Conservation (phyloP, 2,888 invertebrate species). For the Xestia xanthographa region DNA sequence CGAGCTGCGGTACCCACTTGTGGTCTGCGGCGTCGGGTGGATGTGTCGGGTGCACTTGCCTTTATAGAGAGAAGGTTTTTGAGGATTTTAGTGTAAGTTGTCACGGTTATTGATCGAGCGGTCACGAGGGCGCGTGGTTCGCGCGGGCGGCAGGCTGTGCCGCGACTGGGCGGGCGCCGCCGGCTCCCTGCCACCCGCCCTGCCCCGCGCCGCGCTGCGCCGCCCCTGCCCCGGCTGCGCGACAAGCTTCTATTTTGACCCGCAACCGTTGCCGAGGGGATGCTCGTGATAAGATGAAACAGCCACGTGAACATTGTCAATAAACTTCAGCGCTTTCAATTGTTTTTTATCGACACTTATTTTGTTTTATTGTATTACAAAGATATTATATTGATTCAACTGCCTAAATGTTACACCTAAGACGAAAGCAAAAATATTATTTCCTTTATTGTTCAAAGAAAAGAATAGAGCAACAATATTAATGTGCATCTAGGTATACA, state of each 20-base stretch:
- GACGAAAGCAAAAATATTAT: background rate
- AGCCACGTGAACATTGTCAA: conserved; percentile 78
- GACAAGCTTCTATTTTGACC: conserved; percentile 79
- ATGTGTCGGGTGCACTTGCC: conserved; percentile 24
- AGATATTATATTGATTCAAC: conserved; percentile 5
- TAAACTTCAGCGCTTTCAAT: conserved; percentile 66
- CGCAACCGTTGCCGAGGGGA: conserved; percentile 77
- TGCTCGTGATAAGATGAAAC: conserved; percentile 71
- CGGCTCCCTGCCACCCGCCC: conserved; percentile 72
- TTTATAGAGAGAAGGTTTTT: conserved; percentile 56
- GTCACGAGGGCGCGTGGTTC: conserved; percentile 78
- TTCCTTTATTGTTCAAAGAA: background rate
- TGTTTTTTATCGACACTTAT: conserved; percentile 13
- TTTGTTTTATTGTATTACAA: conserved; percentile 11
- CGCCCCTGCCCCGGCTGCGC: conserved; percentile 80
- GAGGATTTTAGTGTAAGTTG: conserved; percentile 70
- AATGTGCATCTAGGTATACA: background rate
- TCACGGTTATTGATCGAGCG: conserved; percentile 82
- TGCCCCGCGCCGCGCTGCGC: conserved; percentile 68
- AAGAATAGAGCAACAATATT: background rate
- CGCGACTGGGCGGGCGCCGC: conserved; percentile 85
- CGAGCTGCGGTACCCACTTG: conserved; percentile 70
- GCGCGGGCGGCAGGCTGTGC: conserved; percentile 88
- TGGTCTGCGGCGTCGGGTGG: conserved; percentile 10
- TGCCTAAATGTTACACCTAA: background rate